Evolutionary conservation across 1,140 invertebrate species (phyloP).

Genomic region (Anastrepha obliqua): DNA sequence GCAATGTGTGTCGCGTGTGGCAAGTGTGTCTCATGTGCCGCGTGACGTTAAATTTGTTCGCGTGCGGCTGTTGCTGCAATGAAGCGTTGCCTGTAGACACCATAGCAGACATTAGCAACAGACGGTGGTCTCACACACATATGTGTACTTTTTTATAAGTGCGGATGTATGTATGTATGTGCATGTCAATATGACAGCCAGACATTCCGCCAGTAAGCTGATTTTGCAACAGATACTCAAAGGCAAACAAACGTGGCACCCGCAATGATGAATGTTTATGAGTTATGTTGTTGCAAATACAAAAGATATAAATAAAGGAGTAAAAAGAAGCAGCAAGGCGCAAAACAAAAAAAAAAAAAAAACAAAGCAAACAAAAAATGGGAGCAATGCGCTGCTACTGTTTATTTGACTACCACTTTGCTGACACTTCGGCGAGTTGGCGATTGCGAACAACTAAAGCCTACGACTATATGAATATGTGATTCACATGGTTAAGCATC

Average conservation of each 20-base stretch:
- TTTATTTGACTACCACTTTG: conserved; percentile 44
- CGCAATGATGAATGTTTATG: conserved; percentile 49
- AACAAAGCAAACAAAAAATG: not conserved
- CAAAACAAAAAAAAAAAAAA: too few relatives aligned
- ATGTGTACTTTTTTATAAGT: not conserved
- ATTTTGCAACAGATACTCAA: not conserved
- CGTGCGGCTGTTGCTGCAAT: not conserved
- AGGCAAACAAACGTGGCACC: conserved; percentile 8
- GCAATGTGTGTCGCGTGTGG: not conserved
- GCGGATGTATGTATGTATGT: not conserved
- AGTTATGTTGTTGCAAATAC: not conserved
- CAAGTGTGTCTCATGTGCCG: not conserved
- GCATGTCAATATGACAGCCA: not conserved
- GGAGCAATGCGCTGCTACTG: conserved; percentile 45
- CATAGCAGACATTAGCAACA: conserved; percentile 13
- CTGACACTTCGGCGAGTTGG: not conserved
- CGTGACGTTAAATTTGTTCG: not conserved
- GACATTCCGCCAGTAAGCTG: not conserved
- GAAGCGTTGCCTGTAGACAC: conserved; percentile 44
- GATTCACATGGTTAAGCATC: not conserved
- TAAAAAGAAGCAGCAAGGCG: not conserved
- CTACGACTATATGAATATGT: not conserved
- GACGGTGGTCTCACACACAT: not conserved
- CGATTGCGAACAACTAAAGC: not conserved
- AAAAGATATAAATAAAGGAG: conserved; percentile 5